Evolutionary conservation across 2,797 vertebrate species (phyloP), one percentile per base, ranked within the genome.

Genomic region (Halcyon chelicuti): DNA sequence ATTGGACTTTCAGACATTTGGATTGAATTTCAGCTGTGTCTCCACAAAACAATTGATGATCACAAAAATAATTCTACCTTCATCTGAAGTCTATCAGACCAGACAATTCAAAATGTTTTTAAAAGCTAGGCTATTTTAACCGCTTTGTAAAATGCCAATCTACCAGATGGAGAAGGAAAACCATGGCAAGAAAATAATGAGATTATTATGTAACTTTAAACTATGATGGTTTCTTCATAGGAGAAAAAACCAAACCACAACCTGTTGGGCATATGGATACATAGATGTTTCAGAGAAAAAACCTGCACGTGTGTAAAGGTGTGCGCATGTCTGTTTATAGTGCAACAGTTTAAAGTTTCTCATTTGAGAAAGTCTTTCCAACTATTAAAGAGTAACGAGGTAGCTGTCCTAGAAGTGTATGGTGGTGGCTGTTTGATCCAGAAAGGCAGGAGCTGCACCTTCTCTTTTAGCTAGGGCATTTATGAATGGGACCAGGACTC

Each of bases 101-200:
- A 90, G 65, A 75, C 20, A 68, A 86, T 57, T 86, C 40, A 49
- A 94, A 93, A 86, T n/a, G 33, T 39, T 88, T 95, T 83, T 57
- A 62, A 88, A 88, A 83, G 70, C 46, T 28, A 60, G 29, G 39
- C 26, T 90, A 74, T 77, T 71, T 66, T 68, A 94, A 75, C 21
- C 18, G 51, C 35, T 81, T 67, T 25, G 14, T 65, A 72, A 70
- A 77, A 78, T 67, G 54, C 42, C 77, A 60, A 12, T 49, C 61
- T 78, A 76, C 26, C 54, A 74, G 40, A n/a, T 33, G 22, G 33
- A 79, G 66, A 88, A 74, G 75, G 63, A 89, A 87, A 90, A 66
- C 7, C 18, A 31, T 21, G 57, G 26, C 14, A 86, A 63, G 62
- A 75, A 78, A 82, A 84, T 44, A 93, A 76, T 26, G 31, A 25